Evolutionary conservation across 2,888 invertebrate genomes (phyloP).

Genomic region (Megastigmus dorsalis): DNA sequence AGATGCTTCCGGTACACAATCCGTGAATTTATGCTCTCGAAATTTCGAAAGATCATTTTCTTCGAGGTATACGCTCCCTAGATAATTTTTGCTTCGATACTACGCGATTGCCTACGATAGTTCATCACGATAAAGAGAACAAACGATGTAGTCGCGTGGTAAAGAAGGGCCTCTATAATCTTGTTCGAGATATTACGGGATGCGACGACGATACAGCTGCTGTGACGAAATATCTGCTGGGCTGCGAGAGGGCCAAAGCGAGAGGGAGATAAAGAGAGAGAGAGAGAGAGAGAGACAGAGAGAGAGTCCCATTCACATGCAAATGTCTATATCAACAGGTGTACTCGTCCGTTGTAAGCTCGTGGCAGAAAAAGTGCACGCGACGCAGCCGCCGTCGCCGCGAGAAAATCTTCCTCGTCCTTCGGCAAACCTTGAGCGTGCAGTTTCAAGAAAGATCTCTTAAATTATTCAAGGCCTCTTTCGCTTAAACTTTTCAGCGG

Average conservation of each 20-base stretch:
- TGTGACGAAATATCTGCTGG: conserved; percentile 25
- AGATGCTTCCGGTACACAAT: too few relatives aligned
- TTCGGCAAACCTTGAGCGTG: conserved; percentile 25
- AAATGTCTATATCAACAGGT: conserved; percentile 71
- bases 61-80: too few relatives aligned
- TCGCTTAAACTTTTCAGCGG: background rate
- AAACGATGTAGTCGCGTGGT: too few relatives aligned
- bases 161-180: conserved; percentile 7
- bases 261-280: conserved; percentile 43
- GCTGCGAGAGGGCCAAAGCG: background rate
- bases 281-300: conserved; percentile 39
- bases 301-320: conserved; percentile 68
- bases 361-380: conserved; percentile 45
- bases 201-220: conserved; percentile 52
- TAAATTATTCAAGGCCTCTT: conserved; percentile 30
- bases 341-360: conserved; percentile 55
- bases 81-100: too few relatives aligned
- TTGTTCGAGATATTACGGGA: conserved; percentile 59
- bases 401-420: conserved; percentile 46
- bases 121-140: too few relatives aligned
- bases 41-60: too few relatives aligned
- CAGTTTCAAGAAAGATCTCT: conserved; percentile 17
- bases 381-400: too few relatives aligned
- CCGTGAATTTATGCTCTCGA: too few relatives aligned
- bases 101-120: too few relatives aligned